phyloP scores from a whole-genome alignment of 2,797 vertebrate genomes.

The Apodemus agrarius region DNA sequence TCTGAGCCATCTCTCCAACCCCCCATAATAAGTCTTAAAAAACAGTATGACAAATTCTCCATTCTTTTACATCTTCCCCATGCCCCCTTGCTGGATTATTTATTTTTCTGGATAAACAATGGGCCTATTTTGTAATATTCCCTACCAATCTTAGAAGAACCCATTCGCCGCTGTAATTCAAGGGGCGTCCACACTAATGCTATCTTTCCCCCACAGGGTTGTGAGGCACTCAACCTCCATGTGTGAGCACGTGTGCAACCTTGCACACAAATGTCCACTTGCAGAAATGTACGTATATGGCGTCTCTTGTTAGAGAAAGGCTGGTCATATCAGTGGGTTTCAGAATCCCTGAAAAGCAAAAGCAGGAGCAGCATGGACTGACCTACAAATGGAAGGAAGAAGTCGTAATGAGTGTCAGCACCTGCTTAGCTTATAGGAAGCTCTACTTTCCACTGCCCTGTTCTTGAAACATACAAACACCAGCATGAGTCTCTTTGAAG shows the following conservation, averaged over 20 bases:
- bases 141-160: not conserved
- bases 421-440: not conserved
- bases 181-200: not conserved
- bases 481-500: constrained; percentile 21
- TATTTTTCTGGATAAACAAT: constrained; percentile 17
- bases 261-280: not conserved
- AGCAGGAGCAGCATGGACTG: not conserved
- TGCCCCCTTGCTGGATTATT: not conserved
- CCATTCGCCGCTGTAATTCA: constrained; percentile 20
- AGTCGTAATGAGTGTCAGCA: constrained; percentile 44
- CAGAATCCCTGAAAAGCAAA: not conserved
- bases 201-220: not conserved
- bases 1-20: too few relatives aligned
- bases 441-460: constrained; percentile 66
- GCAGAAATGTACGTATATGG: constrained; percentile 16
- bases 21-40: not conserved
- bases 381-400: constrained; percentile 47
- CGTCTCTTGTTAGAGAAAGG: constrained; percentile 54
- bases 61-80: not conserved
- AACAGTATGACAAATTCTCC: not conserved
- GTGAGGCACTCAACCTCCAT: not conserved
- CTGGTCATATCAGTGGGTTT: not conserved
- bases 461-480: constrained; percentile 33
- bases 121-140: constrained; percentile 22
- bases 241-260: rapidly evolving